Conservation (phyloP, 2,797 vertebrate genomes). For the Eulemur rubriventer region DNA sequence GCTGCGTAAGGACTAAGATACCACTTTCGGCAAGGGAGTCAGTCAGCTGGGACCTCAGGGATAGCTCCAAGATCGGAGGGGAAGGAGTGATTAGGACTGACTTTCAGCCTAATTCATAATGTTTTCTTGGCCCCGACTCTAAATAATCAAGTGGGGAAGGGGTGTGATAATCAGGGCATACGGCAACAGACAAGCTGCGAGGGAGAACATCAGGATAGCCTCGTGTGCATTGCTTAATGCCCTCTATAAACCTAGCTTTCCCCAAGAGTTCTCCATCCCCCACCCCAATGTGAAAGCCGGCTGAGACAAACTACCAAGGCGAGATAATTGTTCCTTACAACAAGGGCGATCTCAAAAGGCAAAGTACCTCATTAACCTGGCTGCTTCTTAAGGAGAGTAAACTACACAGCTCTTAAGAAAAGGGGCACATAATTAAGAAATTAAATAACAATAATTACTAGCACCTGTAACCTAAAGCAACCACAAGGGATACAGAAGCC, state of each 20-base stretch:
- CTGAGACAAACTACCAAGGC: neutral
- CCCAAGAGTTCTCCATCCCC: neutral
- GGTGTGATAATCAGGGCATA: neutral
- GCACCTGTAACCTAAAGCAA: neutral
- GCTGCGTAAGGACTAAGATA: neutral
- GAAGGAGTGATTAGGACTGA: neutral
- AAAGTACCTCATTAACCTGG: neutral
- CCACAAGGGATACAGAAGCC: neutral
- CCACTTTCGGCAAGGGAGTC: neutral
- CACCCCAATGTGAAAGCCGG: neutral
- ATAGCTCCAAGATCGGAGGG: neutral
- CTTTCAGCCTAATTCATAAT: no score
- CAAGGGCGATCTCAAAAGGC: neutral
- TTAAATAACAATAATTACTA: constrained; percentile 10
- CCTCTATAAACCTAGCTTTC: neutral
- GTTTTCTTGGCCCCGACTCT: neutral
- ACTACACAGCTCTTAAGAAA: neutral
- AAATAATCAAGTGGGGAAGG: neutral
- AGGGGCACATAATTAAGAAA: neutral
- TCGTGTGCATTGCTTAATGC: fast-evolving
- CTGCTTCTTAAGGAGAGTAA: neutral
- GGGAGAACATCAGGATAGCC: fast-evolving
- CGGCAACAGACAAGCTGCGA: fast-evolving
- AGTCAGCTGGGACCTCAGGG: no score
- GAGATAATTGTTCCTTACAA: neutral